Conservation (phyloP, 2,888 invertebrate species). For the Ochropleura plecta region DNA sequence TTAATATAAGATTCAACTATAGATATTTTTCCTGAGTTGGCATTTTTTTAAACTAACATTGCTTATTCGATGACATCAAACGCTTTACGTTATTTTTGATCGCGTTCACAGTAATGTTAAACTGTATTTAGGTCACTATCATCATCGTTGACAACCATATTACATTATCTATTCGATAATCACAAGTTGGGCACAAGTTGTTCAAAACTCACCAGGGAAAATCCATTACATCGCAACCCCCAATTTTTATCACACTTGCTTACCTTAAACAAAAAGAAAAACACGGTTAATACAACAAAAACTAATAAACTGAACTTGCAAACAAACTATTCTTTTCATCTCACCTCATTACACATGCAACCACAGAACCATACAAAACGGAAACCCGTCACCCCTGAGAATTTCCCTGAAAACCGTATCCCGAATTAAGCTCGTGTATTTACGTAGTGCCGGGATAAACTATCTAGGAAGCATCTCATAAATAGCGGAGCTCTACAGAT, state of each 20-base stretch:
- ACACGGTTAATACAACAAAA: constrained; percentile 4
- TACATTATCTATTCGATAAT: background rate
- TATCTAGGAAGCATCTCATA: constrained; percentile 62
- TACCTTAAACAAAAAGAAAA: constrained; percentile 54
- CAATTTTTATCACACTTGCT: constrained; percentile 3
- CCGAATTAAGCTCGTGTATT: constrained; percentile 59
- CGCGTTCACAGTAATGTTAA: no score
- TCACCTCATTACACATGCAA: constrained; percentile 44
- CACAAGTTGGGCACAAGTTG: no score
- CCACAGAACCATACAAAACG: constrained; percentile 28
- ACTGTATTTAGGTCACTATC: background rate
- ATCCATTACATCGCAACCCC: no score
- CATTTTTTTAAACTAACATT: background rate
- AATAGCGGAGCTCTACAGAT: constrained; percentile 58
- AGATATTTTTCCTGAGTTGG: background rate
- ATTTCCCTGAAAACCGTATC: constrained; percentile 44
- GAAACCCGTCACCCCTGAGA: constrained; percentile 37
- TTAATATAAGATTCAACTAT: background rate
- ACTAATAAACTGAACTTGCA: constrained; percentile 20
- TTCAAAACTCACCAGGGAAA: no score
- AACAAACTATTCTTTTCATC: constrained; percentile 34
- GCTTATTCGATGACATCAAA: background rate
- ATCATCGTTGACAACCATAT: background rate
- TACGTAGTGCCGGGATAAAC: constrained; percentile 59
- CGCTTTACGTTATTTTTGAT: no score